Evolutionary conservation across 92 coral and sea anemone genomes (phyloP), one percentile per base, ranked within the genome.

Genomic region (Palythoa caribaeorum): DNA sequence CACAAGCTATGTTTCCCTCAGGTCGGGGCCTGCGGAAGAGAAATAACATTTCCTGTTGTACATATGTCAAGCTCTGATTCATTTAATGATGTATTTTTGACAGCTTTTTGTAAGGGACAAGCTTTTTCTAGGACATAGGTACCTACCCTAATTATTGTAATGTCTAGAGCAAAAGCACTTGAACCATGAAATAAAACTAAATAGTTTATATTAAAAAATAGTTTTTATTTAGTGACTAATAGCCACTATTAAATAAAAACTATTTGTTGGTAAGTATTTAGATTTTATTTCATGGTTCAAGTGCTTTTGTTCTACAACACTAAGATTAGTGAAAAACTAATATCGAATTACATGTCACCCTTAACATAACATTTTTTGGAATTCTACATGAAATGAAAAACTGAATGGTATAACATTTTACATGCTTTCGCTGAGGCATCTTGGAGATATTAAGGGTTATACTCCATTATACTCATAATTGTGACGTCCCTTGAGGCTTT

Each of bases 51-150:
- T 38, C 80, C 89, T 21, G 81, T 89, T 74, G 84, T 21, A 6
- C 86, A 89, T 78, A 89, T 89, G 92, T 38, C 70, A 48, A 50
- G 37, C 52, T 20, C 51, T 28, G 72, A 85, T 60, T 54, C 63
- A 47, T 89, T 90, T 71, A 76, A 77, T 16, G 89, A 85, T 52
- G 28, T 76, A 15, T 77, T 90, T 47, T 44, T 70, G 38, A 37
- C 85, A 28, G 92, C 92, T 38, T 90, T 85, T 85, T 90, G 92
- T 44, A 90, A 90, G 80, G 92, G 92, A 9, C 92, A 90, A 57
- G 80, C 92, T 20, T 90, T 90, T 78, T 79, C 89, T 12, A 87
- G 83, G 72, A 15, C 80, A n/a, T 70, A 71, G 63, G 35, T 70
- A 70, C 74, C 74, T 70, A 70, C 74, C 74, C 74, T 70, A 70